Evolutionary conservation across 2,888 invertebrate genomes (phyloP).

Genomic region (Noctua fimbriata): DNA sequence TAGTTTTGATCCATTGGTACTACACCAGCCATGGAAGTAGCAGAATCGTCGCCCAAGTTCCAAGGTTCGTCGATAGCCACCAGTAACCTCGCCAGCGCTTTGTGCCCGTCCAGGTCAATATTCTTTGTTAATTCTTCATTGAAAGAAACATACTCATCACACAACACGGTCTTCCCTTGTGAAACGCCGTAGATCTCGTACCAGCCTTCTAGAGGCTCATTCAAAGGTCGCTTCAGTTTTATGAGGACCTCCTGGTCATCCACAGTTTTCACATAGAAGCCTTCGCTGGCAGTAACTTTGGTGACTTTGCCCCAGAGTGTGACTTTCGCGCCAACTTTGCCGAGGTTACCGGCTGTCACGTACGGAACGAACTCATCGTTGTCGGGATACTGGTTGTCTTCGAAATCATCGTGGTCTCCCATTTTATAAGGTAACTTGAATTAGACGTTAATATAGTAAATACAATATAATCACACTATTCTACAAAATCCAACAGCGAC

Average conservation of each 20-base stretch:
- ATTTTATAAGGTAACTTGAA: constrained; percentile 63
- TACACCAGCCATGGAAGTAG: constrained; percentile 74
- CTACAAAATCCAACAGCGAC: neutral
- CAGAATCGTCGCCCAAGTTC: constrained; percentile 83
- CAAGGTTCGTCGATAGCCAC: constrained; percentile 87
- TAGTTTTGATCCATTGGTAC: constrained; percentile 79
- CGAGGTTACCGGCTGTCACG: constrained; percentile 85
- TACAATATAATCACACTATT: neutral
- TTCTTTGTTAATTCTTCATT: constrained; percentile 82
- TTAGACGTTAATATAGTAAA: neutral
- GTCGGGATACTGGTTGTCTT: constrained; percentile 87
- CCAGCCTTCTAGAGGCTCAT: constrained; percentile 87
- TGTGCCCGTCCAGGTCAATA: constrained; percentile 86
- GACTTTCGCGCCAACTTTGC: constrained; percentile 87
- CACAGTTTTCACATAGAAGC: constrained; percentile 86
- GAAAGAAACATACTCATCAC: constrained; percentile 86
- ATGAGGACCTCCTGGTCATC: constrained; percentile 87
- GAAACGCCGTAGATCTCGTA: constrained; percentile 87
- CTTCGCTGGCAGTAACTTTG: constrained; percentile 85
- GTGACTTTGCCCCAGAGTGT: constrained; percentile 87
- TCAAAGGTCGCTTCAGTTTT: constrained; percentile 81
- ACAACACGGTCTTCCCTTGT: constrained; percentile 85
- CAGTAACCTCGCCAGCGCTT: constrained; percentile 82
- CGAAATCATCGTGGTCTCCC: constrained; percentile 86
- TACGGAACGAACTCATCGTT: constrained; percentile 88